Evolutionary conservation across 1,140 invertebrate genomes (phyloP), one percentile per base, ranked within the genome.

Genomic region (Periplaneta americana): DNA sequence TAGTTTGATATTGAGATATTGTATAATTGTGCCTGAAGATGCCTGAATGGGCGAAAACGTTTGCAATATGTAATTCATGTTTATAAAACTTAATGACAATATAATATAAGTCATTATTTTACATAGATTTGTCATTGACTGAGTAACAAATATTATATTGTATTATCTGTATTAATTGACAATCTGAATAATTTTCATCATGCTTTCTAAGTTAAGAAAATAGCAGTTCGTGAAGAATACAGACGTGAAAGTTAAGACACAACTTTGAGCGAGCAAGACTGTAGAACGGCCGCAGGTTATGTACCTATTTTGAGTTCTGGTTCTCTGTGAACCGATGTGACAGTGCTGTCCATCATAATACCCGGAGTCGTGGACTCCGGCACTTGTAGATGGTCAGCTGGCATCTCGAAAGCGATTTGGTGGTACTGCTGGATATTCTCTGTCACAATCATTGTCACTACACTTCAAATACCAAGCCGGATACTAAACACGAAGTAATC

Each of bases 261-360:
- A n/a, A n/a, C 48, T n/a, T n/a, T n/a, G n/a, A n/a, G 48, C 17
- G 48, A n/a, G 17, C 17, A 57, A 4, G 17, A 57, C 48, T 57
- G 48, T 18, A 17, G n/a, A n/a, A 17, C 48, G 48, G 48, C 48
- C 48, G 48, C 17, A 17, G 48, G 39, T n/a, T 34, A 32, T 66
- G 80, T 89, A 92, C 91, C 91, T 89, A 92, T 91, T 83, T 91
- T 91, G 9, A 92, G 86, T 83, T 92, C 91, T 0, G 90, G 90
- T 82, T 91, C 91, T 0, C 90, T 88, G 84, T 90, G 89, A 1
- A 89, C 88, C 33, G 91, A 91, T 3, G 91, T 91, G 9, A 91
- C 90, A 8, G 91, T 91, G 28, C 48, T 66, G n/a, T 66, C 48
- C 48, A 66, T 66, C 48, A 66, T 66, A 66, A 66, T 66, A 11